These are phyloP conservation scores for Drosophila pseudotakahashii DNA, from an alignment of 2,888 invertebrate species.

Conservation along the genomic window DNA sequence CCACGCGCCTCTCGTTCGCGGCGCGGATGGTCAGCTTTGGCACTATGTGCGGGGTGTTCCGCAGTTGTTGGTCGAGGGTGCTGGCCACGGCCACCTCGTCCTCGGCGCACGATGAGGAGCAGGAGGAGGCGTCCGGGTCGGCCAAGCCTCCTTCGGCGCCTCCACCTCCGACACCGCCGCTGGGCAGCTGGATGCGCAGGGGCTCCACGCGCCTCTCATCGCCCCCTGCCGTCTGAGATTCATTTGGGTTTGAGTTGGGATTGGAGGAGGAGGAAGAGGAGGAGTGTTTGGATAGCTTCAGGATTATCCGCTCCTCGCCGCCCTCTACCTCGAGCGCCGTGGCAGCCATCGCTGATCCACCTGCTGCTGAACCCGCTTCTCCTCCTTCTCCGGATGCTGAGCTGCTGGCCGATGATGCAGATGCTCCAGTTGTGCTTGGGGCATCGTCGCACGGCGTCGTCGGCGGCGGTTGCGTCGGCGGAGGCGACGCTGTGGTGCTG, in stretches of 20 bases:
- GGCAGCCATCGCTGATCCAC: conserved; percentile 44
- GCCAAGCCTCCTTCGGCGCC: conserved; percentile 23
- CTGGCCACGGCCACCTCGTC: conserved; percentile 57
- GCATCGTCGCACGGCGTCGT: conserved; percentile 70
- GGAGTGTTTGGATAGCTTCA: conserved; percentile 62
- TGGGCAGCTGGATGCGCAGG: conserved; percentile 83
- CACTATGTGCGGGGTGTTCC: conserved; percentile 81
- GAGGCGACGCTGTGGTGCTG: conserved; percentile 82
- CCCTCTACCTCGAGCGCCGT: conserved; percentile 55
- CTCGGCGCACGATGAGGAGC: conserved; percentile 74
- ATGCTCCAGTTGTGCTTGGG: conserved; percentile 55
- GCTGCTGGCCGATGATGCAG: conserved; percentile 47
- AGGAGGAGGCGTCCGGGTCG: conserved; percentile 73
- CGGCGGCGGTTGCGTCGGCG: conserved; percentile 38
- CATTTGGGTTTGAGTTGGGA: conserved; percentile 40
- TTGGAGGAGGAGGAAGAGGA: conserved; percentile 3
- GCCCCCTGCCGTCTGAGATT: conserved; percentile 57
- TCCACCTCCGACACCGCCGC: too few species aligned
- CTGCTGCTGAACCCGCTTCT: conserved; percentile 21
- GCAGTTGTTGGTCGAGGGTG: conserved; percentile 34
- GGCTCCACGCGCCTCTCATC: conserved; percentile 83
- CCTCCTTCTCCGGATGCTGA: conserved; percentile 43
- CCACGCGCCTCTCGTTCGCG: conserved; percentile 77
- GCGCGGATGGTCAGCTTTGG: conserved; percentile 84
- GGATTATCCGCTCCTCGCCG: conserved; percentile 61